These are phyloP conservation scores for Macrochelys suwanniensis DNA, from an alignment of 2,797 vertebrate species.

Conservation along the genomic window DNA sequence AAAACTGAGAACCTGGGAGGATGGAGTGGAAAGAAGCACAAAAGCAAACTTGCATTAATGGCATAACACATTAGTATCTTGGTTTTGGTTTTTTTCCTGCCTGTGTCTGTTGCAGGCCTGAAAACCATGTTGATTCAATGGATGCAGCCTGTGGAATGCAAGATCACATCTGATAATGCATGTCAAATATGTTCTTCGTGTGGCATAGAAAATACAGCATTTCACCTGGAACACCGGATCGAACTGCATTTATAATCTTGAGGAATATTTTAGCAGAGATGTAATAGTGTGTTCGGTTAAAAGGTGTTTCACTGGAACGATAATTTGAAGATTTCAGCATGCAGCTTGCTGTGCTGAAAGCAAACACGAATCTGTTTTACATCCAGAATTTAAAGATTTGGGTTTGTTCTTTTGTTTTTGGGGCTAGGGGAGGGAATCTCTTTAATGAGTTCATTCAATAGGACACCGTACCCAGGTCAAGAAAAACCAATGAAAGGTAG, in stretches of 20 bases:
- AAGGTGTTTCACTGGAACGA: no score
- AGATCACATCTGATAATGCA: not conserved
- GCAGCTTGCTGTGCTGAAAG: not conserved
- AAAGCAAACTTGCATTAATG: not conserved
- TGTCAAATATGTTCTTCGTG: not conserved
- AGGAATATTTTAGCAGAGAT: not conserved
- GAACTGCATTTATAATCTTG: not conserved
- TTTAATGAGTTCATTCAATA: not conserved
- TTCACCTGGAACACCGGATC: not conserved
- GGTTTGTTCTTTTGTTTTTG: no score
- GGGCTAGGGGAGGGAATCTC: not conserved
- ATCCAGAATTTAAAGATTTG: not conserved
- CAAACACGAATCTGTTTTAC: not conserved
- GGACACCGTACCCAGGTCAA: not conserved
- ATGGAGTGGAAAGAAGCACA: not conserved
- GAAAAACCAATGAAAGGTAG: not conserved
- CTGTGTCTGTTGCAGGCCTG: not conserved
- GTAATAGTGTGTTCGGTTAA: not conserved
- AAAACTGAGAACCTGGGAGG: not conserved
- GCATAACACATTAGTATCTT: not conserved
- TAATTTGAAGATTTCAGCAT: not conserved
- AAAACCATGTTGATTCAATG: not conserved
- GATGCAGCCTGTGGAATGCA: not conserved
- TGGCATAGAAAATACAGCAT: not conserved
- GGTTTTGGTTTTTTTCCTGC: fast-evolving